Conservation (phyloP, 2,113 vertebrate species). For the Tachuris rubrigastra region DNA sequence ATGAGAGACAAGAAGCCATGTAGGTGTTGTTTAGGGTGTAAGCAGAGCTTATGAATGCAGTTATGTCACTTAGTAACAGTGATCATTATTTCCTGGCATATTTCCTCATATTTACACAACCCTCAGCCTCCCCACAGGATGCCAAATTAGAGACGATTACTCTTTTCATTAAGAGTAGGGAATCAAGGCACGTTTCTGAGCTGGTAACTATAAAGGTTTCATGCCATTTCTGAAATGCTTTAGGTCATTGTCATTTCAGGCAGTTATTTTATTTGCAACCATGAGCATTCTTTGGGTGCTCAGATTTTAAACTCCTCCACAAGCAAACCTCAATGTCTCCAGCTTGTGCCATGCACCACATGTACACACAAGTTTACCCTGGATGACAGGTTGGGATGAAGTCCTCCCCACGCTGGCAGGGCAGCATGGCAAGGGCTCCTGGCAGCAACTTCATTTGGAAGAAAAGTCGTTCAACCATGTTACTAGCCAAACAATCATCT, state of each 20-base stretch:
- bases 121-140: neutral
- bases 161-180: neutral
- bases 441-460: rapidly evolving
- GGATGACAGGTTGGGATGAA: neutral
- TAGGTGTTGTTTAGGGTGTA: neutral
- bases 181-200: neutral
- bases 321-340: neutral
- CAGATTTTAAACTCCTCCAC: neutral
- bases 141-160: neutral
- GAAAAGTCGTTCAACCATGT: neutral
- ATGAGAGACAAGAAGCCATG: neutral
- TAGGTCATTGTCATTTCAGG: neutral
- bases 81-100: neutral
- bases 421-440: neutral
- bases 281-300: rapidly evolving
- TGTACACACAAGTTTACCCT: rapidly evolving
- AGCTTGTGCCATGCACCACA: neutral
- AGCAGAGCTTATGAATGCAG: neutral
- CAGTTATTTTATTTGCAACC: neutral
- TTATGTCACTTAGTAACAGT: neutral
- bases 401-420: neutral
- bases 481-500: neutral
- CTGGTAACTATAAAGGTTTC: neutral
- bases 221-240: neutral
- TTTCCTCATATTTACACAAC: neutral